Conservation (phyloP, 2,113 vertebrate genomes). For the Podocnemis expansa region DNA sequence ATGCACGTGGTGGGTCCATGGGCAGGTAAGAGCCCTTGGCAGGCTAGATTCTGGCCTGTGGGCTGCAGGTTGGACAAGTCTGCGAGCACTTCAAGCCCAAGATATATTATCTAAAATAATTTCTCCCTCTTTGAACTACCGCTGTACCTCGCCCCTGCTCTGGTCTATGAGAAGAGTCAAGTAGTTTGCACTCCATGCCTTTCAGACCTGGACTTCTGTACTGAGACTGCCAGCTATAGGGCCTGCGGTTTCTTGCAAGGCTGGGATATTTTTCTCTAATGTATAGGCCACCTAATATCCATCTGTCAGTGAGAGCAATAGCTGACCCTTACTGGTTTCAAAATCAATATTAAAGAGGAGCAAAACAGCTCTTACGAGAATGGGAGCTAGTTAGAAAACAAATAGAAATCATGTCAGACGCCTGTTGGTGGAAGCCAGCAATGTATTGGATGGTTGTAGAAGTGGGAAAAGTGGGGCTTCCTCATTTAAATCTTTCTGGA, state of each 20-base stretch:
- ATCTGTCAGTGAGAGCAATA: accelerated
- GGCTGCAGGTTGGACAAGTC: too few species aligned
- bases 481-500: accelerated
- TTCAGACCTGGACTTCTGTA: accelerated
- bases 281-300: accelerated
- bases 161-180: accelerated
- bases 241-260: not conserved
- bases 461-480: not conserved
- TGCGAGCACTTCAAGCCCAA: not conserved
- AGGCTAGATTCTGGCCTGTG: too few species aligned
- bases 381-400: not conserved
- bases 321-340: accelerated
- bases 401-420: accelerated
- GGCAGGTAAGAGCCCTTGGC: too few species aligned
- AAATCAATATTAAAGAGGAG: not conserved
- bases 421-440: accelerated
- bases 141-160: not conserved
- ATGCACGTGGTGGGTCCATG: too few species aligned
- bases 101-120: not conserved
- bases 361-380: accelerated
- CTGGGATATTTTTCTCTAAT: accelerated
- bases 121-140: not conserved
- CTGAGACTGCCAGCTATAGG: accelerated
- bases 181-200: not conserved
- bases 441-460: not conserved